These are phyloP conservation scores for Paramormyrops kingsleyae DNA, from an alignment of 2,113 vertebrate species.

Conservation along the genomic window DNA sequence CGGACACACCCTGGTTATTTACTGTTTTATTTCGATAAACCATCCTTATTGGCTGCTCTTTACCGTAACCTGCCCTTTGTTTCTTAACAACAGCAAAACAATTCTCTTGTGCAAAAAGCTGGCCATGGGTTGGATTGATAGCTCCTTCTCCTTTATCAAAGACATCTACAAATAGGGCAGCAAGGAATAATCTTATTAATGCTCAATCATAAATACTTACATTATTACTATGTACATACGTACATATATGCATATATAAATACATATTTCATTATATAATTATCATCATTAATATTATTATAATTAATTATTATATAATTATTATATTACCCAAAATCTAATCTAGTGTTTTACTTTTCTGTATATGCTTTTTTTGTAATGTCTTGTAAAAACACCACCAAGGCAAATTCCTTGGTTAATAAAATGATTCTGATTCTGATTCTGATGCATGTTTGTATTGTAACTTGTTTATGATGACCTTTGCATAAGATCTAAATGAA, in stretches of 20 bases:
- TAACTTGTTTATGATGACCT: not conserved
- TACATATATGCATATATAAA: no score
- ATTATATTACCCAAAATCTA: no score
- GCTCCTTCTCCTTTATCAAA: not conserved
- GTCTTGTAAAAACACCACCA: no score
- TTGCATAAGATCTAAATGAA: not conserved
- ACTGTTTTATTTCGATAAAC: slow-evolving; percentile 4
- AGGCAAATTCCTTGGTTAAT: no score
- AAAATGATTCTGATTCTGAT: no score
- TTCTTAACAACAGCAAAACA: not conserved
- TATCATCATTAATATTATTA: no score
- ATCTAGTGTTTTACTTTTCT: no score
- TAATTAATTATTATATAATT: no score
- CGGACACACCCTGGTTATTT: not conserved
- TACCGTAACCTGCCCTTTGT: not conserved
- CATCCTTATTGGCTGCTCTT: not conserved
- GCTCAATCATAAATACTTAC: not conserved
- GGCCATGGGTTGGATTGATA: not conserved
- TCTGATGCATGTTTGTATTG: not conserved
- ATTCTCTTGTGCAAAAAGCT: not conserved
- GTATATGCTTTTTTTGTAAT: no score
- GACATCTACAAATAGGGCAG: not conserved
- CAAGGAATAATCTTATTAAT: not conserved
- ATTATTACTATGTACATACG: no score
- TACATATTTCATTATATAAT: no score